Base-by-base conservation (phyloP, 2,113 vertebrate species). In the Silurus glanis region DNA sequence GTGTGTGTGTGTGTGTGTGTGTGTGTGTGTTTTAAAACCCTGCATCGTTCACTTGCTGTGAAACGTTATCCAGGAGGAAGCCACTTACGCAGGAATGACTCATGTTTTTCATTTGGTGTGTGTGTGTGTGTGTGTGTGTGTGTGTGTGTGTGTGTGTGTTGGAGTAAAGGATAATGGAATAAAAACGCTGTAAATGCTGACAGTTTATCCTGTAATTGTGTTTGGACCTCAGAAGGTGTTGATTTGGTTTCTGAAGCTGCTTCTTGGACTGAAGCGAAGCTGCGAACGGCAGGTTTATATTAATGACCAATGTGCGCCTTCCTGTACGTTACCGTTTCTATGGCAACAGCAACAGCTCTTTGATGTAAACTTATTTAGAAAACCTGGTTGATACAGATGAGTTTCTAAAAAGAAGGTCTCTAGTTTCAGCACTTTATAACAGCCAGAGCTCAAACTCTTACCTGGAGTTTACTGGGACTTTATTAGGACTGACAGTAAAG, bases 1-100 rank as follows among this genome's bases (percentile, higher is more conserved):
- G 37, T 55, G 21, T 76, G 37, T 37, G 37, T 37, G 37, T 37
- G 1, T 37, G 37, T 37, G 2, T 37, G 37, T 37, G 37, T 37
- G 14, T 16, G 9, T 14, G 53, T 87, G 85, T 86, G 76, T 83
- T 37, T 87, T 83, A 87, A 89, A 90, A 81, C 81, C 82, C 88
- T 56, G 45, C 64, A 80, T 53, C 83, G 85, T 37, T 37, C 37
- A 82, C 61, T 85, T 45, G 53, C 64, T 28, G 83, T 16, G 80
- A 85, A 88, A 85, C 87, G 82, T 87, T 89, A 87, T 85, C 80
- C 17, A 51, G 53, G 56, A 84, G 51, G 66, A 86, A 21, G 66
- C 83, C 53, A 28, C 14, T 2, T 19, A 49, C 75, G 69, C 86
- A 75, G 47, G 58, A 75, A 37, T 85, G 86, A 89, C 55, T 88